Evolutionary conservation across 2,113 vertebrate genomes (phyloP).

Genomic region (Dicerorhinus sumatrensis): DNA sequence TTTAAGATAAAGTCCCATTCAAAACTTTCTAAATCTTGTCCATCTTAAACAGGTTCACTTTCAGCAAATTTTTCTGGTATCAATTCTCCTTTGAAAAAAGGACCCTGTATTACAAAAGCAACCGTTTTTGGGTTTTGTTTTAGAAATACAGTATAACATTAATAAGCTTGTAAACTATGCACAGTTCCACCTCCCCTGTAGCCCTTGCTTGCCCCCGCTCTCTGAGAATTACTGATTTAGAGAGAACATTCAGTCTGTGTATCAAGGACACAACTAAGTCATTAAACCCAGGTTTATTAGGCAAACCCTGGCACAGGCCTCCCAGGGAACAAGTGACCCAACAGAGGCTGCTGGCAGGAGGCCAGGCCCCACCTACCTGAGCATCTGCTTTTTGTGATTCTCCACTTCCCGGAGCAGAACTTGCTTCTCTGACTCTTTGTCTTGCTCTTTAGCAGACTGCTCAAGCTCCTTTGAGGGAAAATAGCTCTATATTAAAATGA

Average conservation of each 20-base stretch:
- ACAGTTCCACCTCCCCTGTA: neutral
- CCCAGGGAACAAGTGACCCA: neutral
- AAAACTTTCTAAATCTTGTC: conserved; percentile 19
- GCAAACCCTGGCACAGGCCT: neutral
- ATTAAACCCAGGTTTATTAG: neutral
- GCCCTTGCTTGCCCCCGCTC: neutral
- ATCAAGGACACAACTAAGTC: neutral
- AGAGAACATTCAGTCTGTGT: neutral
- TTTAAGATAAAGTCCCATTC: neutral
- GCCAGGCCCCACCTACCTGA: conserved; percentile 89
- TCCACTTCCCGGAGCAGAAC: conserved; percentile 92
- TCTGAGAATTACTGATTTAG: neutral
- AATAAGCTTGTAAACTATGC: neutral
- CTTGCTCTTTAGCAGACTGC: conserved; percentile 95
- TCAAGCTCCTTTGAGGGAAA: conserved; percentile 92
- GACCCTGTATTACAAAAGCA: neutral
- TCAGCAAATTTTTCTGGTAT: neutral
- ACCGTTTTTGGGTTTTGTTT: neutral
- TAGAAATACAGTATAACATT: neutral
- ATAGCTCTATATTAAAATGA: conserved; percentile 37
- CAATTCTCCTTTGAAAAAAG: conserved; percentile 41
- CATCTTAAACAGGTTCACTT: neutral
- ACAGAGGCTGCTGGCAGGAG: neutral
- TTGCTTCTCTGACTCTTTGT: conserved; percentile 96
- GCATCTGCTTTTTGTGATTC: conserved; percentile 96